phyloP scores from a whole-genome alignment of 2,888 invertebrate genomes.

The Lycophotia porphyrea region DNA sequence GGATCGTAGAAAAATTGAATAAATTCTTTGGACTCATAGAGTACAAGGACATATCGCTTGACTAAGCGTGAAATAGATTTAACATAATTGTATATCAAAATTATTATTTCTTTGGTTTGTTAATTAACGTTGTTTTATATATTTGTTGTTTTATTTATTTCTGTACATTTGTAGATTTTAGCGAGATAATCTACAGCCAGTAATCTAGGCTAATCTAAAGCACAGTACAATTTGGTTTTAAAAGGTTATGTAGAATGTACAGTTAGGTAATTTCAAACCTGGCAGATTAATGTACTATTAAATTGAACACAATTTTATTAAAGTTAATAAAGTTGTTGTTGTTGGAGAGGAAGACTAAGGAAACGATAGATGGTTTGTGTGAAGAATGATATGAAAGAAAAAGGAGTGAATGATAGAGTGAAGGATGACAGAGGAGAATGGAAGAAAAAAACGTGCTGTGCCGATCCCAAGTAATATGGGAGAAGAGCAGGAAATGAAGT shows the following conservation, averaged over 20 bases:
- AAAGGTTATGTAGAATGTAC: constrained; percentile 16
- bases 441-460: too few relatives aligned
- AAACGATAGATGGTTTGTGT: too few relatives aligned
- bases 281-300: too few relatives aligned
- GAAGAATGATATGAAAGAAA: too few relatives aligned
- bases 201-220: constrained; percentile 2
- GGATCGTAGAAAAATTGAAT: constrained; percentile 25
- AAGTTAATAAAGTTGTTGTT: not conserved
- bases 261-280: not conserved
- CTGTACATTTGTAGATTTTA: not conserved
- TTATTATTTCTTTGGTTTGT: not conserved
- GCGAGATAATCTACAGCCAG: not conserved
- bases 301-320: not conserved
- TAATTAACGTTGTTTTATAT: constrained; percentile 2
- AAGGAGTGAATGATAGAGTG: too few relatives aligned
- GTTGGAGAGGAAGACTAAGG: not conserved
- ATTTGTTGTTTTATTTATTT: constrained; percentile 3
- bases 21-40: constrained; percentile 3
- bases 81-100: not conserved
- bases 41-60: constrained; percentile 13
- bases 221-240: not conserved
- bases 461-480: too few relatives aligned
- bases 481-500: too few relatives aligned
- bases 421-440: too few relatives aligned
- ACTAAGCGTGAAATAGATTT: constrained; percentile 15